Evolutionary conservation across 2,113 vertebrate genomes (phyloP).

Genomic region (Bostrychus sinensis): DNA sequence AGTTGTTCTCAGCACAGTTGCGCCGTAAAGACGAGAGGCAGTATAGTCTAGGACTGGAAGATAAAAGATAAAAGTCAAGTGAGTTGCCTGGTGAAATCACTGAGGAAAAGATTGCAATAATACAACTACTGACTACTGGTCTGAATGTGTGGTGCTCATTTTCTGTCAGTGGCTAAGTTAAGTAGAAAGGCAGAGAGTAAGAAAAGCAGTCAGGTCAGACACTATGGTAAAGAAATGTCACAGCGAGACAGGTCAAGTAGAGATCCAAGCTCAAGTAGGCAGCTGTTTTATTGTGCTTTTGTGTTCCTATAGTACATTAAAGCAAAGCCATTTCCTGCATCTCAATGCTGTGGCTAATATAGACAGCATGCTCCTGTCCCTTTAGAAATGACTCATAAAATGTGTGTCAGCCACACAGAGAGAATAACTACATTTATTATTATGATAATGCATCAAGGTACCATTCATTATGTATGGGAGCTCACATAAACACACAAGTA

Average conservation of each 20-base stretch:
- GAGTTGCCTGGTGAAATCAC: constrained; percentile 2
- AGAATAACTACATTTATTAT: constrained; percentile 48
- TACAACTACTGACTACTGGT: constrained; percentile 36
- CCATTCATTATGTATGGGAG: constrained; percentile 49
- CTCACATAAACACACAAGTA: constrained; percentile 2
- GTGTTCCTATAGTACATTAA: constrained; percentile 53
- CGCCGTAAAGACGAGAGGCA: constrained; percentile 35
- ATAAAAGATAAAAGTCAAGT: constrained; percentile 22
- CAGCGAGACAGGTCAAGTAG: constrained; percentile 25
- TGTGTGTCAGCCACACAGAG: constrained; percentile 49
- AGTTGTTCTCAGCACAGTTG: constrained; percentile 46
- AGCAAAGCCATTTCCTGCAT: constrained; percentile 33
- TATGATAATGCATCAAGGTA: constrained; percentile 42
- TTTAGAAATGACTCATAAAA: constrained; percentile 56
- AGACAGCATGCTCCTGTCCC: constrained; percentile 46
- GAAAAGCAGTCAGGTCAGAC: constrained; percentile 3
- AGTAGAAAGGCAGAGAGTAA: neutral
- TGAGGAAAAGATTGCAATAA: neutral
- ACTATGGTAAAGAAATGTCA: constrained; percentile 7
- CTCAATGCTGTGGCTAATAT: constrained; percentile 40
- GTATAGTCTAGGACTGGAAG: constrained; percentile 27
- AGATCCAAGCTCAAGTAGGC: constrained; percentile 22
- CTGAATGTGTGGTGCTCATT: constrained; percentile 16
- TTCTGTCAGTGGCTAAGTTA: constrained; percentile 4
- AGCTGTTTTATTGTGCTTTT: constrained; percentile 39